These are phyloP conservation scores for Cephus sareptanus DNA, from an alignment of 2,888 invertebrate genomes.

Conservation along the genomic window DNA sequence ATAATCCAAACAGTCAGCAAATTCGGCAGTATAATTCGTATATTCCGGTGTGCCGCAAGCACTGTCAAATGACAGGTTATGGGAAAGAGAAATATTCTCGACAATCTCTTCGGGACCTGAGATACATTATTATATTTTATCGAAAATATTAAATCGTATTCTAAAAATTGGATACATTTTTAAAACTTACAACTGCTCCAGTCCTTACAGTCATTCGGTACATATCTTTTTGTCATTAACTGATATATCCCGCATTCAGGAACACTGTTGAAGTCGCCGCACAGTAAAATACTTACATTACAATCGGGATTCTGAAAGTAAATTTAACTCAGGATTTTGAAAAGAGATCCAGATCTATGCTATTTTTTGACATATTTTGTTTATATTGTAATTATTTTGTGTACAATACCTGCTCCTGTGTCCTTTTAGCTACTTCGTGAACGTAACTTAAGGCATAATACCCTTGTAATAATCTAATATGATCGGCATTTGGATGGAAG, in stretches of 20 bases:
- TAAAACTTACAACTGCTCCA: conserved; percentile 81
- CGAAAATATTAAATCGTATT: background rate
- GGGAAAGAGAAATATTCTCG: conserved; percentile 72
- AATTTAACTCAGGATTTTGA: conserved; percentile 8
- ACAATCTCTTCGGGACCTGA: conserved; percentile 77
- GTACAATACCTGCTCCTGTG: conserved; percentile 57
- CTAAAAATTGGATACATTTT: background rate
- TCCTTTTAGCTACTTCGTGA: conserved; percentile 68
- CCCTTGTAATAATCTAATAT: conserved; percentile 88
- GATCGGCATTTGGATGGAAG: conserved; percentile 92
- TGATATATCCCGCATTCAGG: conserved; percentile 86
- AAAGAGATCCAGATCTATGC: conserved; percentile 13
- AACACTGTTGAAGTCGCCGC: conserved; percentile 94
- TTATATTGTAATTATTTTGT: conserved; percentile 2
- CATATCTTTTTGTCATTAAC: conserved; percentile 77
- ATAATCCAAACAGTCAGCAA: conserved; percentile 91
- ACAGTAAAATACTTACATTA: conserved; percentile 78
- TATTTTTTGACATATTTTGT: conserved; percentile 43
- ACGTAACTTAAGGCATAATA: conserved; percentile 80
- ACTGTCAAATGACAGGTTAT: conserved; percentile 75
- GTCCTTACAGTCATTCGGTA: conserved; percentile 75
- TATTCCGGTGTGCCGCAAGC: conserved; percentile 87
- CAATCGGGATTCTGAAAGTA: conserved; percentile 60
- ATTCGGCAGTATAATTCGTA: conserved; percentile 86
- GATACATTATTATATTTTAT: conserved; percentile 36